phyloP scores from a whole-genome alignment of 1,140 invertebrate species.

The Vanessa atalanta region DNA sequence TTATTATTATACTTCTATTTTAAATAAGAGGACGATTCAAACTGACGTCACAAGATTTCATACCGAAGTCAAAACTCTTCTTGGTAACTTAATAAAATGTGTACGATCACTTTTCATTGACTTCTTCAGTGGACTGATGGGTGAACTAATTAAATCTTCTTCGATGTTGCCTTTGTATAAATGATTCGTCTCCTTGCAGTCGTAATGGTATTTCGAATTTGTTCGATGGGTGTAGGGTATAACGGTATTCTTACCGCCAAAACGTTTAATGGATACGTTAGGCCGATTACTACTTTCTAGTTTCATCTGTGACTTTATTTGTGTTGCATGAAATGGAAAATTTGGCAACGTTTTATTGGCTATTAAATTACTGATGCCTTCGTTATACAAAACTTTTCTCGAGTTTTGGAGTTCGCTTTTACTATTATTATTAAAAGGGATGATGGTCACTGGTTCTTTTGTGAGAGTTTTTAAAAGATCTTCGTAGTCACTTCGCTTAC shows the following conservation, averaged over 20 bases:
- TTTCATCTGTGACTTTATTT: slow-evolving; percentile 2
- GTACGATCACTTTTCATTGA: slow-evolving; percentile 8
- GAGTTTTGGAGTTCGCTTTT: neutral
- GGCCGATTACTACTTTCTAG: slow-evolving; percentile 24
- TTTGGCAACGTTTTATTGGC: neutral
- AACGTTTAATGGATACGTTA: slow-evolving; percentile 4
- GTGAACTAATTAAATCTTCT: neutral
- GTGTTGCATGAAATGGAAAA: slow-evolving; percentile 8
- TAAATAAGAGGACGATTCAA: neutral
- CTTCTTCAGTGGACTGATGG: neutral
- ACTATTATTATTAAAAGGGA: slow-evolving; percentile 2
- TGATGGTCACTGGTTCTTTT: neutral
- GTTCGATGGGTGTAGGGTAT: slow-evolving; percentile 36
- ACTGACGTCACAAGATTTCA: slow-evolving; percentile 44
- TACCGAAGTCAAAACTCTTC: slow-evolving; percentile 54
- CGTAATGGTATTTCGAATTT: slow-evolving; percentile 42
- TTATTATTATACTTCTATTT: neutral
- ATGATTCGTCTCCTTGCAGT: slow-evolving; percentile 29
- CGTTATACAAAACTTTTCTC: slow-evolving; percentile 42
- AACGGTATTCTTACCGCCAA: neutral
- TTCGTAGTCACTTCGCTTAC: slow-evolving; percentile 26
- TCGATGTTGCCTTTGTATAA: neutral
- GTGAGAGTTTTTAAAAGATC: slow-evolving; percentile 18
- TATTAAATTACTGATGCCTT: slow-evolving; percentile 45
- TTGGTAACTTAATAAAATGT: slow-evolving; percentile 46